phyloP scores from a whole-genome alignment of 2,888 invertebrate species.

The Hydrotaea cyrtoneurina region DNA sequence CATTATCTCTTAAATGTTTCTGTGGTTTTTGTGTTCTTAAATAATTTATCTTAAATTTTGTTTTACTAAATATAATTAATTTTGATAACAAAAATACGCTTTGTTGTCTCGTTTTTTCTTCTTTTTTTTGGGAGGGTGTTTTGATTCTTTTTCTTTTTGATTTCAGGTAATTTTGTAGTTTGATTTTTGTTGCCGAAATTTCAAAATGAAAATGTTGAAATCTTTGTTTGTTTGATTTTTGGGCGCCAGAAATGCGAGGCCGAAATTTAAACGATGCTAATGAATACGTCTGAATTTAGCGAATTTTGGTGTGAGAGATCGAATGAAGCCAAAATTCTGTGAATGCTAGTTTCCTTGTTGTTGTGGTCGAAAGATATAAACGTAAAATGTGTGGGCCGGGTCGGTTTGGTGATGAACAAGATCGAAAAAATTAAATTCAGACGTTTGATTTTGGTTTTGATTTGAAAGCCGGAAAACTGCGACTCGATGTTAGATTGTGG shows the following conservation, averaged over 20 bases:
- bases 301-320: slow-evolving; percentile 31
- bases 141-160: slow-evolving; percentile 51
- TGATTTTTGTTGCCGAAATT: slow-evolving; percentile 54
- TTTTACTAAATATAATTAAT: slow-evolving; percentile 67
- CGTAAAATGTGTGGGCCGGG: slow-evolving; percentile 67
- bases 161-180: slow-evolving; percentile 80
- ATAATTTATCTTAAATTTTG: slow-evolving; percentile 42
- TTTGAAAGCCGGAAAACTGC: slow-evolving; percentile 25
- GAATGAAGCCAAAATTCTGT: slow-evolving; percentile 41
- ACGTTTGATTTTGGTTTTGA: slow-evolving; percentile 71
- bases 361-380: slow-evolving; percentile 55
- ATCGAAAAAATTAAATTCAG: slow-evolving; percentile 73
- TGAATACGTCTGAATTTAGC: slow-evolving; percentile 75
- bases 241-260: slow-evolving; percentile 58
- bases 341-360: no score
- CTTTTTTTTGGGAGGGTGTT: no score
- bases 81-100: slow-evolving; percentile 71
- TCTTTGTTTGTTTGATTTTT: slow-evolving; percentile 31
- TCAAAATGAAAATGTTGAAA: slow-evolving; percentile 47
- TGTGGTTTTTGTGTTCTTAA: slow-evolving; percentile 13
- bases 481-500: slow-evolving; percentile 1
- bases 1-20: slow-evolving; percentile 30
- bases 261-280: slow-evolving; percentile 58
- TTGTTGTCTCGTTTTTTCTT: slow-evolving; percentile 41
- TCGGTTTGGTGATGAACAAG: slow-evolving; percentile 24